phyloP scores from a whole-genome alignment of 2,797 vertebrate genomes.

The Gila robusta region DNA sequence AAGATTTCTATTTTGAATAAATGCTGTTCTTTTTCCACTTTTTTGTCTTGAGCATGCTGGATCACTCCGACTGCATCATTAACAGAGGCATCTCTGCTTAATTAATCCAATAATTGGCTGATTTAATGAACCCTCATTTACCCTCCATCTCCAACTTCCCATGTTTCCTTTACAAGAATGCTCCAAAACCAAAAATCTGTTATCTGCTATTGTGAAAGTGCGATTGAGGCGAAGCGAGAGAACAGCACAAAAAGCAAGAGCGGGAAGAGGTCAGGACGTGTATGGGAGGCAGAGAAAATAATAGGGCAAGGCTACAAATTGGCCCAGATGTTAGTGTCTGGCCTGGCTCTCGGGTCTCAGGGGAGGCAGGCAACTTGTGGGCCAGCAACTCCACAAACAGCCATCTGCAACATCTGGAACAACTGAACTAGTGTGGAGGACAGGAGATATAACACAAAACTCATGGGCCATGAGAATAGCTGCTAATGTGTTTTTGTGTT shows the following conservation, averaged over 20 bases:
- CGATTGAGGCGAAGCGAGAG: background rate
- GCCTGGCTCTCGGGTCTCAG: conserved; percentile 31
- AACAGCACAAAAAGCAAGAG: background rate
- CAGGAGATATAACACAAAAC: conserved; percentile 49
- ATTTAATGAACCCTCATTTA: conserved; percentile 50
- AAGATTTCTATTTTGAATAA: too few species aligned
- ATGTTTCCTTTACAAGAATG: conserved; percentile 28
- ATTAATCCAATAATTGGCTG: conserved; percentile 48
- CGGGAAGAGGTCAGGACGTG: background rate
- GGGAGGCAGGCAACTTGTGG: conserved; percentile 39
- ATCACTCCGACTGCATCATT: background rate
- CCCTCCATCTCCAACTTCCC: conserved; percentile 42
- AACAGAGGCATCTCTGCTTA: conserved; percentile 28
- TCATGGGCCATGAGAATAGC: conserved; percentile 62
- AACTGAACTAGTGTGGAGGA: conserved; percentile 35
- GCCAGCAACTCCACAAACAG: conserved; percentile 49
- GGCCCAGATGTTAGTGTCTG: conserved; percentile 49
- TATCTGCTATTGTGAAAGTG: background rate
- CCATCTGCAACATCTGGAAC: conserved; percentile 55
- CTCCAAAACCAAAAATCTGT: conserved; percentile 18
- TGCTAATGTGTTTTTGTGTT: conserved; percentile 58
- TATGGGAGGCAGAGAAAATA: conserved; percentile 33
- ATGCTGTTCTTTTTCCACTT: background rate
- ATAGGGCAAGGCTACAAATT: conserved; percentile 27
- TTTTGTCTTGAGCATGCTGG: background rate